phyloP scores from a whole-genome alignment of 2,797 vertebrate species.

The Catostomus latipinnis region DNA sequence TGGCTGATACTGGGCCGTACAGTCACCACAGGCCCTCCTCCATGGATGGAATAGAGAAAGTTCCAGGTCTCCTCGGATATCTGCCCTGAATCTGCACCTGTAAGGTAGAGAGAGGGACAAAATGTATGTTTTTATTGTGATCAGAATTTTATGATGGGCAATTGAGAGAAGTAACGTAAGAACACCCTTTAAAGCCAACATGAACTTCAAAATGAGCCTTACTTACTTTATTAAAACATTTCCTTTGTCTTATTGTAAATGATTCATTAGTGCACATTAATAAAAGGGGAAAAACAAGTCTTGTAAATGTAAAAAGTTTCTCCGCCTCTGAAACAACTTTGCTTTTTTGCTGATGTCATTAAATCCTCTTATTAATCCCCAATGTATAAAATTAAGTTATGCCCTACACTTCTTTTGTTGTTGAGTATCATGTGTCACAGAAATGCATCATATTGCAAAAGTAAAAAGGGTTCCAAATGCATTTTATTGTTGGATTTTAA shows the following conservation, averaged over 20 bases:
- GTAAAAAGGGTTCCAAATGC: background rate
- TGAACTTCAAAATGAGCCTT: background rate
- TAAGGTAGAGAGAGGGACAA: background rate
- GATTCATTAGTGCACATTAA: too few species aligned
- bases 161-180: background rate
- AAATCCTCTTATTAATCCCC: background rate
- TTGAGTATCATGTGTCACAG: background rate
- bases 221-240: background rate
- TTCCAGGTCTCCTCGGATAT: constrained; percentile 99
- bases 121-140: background rate
- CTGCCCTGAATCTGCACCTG: constrained; percentile 97
- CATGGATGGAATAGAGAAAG: constrained; percentile 94
- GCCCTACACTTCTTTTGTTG: background rate
- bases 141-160: background rate
- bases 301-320: too few species aligned
- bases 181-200: background rate
- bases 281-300: too few species aligned
- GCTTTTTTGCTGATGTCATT: background rate
- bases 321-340: too few species aligned
- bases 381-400: background rate
- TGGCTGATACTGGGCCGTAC: constrained; percentile 88
- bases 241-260: background rate
- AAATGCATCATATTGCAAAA: background rate
- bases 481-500: too few species aligned
- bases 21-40: constrained; percentile 93